Base-by-base conservation (phyloP, 92 coral and sea anemone species). In the Palythoa grandiflora region DNA sequence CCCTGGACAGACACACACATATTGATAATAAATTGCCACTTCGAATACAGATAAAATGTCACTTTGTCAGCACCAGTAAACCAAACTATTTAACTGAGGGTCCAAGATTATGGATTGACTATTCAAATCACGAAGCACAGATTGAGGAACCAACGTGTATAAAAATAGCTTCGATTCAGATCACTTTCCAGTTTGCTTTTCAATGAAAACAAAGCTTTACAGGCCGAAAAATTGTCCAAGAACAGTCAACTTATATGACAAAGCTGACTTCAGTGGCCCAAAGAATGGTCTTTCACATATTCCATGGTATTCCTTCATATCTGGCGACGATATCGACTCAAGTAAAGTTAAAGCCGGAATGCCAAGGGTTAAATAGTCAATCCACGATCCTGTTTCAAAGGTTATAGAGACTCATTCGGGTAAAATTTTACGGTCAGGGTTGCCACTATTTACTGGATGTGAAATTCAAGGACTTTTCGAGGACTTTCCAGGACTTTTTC, bases 1-100 rank as follows among this genome's bases (percentile, higher is more conserved):
- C 96, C 98, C 99, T 96, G 74, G 75, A 38, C 38, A 84, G 39
- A 71, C 53, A 72, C 51, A 74, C 37, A 28, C 19, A 9, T 36
- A 38, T 51, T 38, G 13, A 60, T 44, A 44, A 44, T 44, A 8
- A 3, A 16, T 40, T 79, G 39, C 39, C 6, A 63, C 20, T 2
- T 1, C 5, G 2, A 9, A 17, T 63, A 63, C 9, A 19, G 70
- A 6, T 63, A 21, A 63, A 0, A 9, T 63, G 70, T 14, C 16
- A 1, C 35, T 60, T 60, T 60, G 1, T 60, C 20, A 16, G 20
- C 20, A 4, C 16, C 2, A 60, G 61, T 55, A 55, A 11, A 11
- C 11, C 61, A 15, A 15, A 2, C 61, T 44, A 44, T 44, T 44
- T 44, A 44, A 44, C 28, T 28, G 28, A 28, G 28, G 28, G 28